Evolutionary conservation across 2,888 invertebrate species (phyloP), one percentile per base, ranked within the genome.

Genomic region (Thera obeliscata): DNA sequence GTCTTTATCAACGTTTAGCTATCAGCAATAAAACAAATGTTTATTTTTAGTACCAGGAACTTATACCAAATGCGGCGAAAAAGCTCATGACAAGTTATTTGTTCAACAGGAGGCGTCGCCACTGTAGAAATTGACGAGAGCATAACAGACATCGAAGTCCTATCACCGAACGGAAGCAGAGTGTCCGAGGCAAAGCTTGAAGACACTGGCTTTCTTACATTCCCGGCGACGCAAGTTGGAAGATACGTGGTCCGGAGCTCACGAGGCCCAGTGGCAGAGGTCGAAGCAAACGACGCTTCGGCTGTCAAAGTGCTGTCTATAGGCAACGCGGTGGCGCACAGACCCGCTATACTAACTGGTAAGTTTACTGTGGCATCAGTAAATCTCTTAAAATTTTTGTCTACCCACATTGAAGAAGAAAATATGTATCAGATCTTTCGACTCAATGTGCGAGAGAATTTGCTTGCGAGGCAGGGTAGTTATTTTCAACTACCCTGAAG

Each of bases 271-370:
- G 76, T 93, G 0, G 93, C 93, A 0, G 93, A 93, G 56, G 91
- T 98, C 2, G 97, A 98, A 78, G 97, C 97, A 0, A 96, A 98
- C 60, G 97, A 98, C 84, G 96, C 97, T 0, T 89, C 95, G 0
- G 94, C 96, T 63, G 96, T 96, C 6, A 95, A 96, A 77, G 95
- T 97, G 55, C 93, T 95, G 66, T 96, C 96, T 65, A 95, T 96
- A 60, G 95, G 96, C 0, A 97, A 98, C 79, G 93, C 97, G 0
- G 94, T 96, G 52, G 97, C 97, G 65, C 97, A 97, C 87, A 94
- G 97, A 64, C 97, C 98, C 1, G 97, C 97, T 12, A 96, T 96
- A 69, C 95, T 98, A 70, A 96, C 96, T 78, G 95, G 96, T 94
- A 87, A 91, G 84, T 76, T 41, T 36, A 63, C 46, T 50, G 33